Conservation (phyloP, 2,888 invertebrate genomes). For the Abrostola triplasia region DNA sequence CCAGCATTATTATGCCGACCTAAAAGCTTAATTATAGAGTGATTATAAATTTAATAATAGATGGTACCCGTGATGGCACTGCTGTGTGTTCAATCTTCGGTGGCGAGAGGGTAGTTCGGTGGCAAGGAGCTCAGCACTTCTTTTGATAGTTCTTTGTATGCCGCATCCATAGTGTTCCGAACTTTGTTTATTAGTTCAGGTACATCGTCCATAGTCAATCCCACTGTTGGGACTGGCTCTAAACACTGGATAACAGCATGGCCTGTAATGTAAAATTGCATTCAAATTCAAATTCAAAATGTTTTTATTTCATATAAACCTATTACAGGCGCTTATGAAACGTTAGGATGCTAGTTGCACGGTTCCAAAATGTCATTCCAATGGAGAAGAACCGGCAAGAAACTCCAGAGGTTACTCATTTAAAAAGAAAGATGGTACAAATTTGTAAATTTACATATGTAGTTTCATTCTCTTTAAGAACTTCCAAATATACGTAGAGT, state of each 20-base stretch:
- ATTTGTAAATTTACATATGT: too few species aligned
- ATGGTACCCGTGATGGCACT: conserved; percentile 48
- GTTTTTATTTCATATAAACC: too few species aligned
- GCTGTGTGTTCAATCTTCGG: conserved; percentile 63
- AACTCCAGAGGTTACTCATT: too few species aligned
- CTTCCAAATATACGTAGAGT: not conserved
- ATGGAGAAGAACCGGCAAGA: too few species aligned
- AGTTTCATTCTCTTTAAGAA: too few species aligned
- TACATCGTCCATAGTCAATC: conserved; percentile 84
- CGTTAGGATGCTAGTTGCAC: too few species aligned
- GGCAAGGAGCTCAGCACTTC: conserved; percentile 84
- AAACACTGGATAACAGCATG: conserved; percentile 87
- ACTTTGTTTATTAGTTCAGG: conserved; percentile 83
- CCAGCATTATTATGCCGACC: conserved; percentile 42
- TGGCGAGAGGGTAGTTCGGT: conserved; percentile 84
- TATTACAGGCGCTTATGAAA: too few species aligned
- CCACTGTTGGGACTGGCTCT: conserved; percentile 85
- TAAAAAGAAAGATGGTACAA: too few species aligned
- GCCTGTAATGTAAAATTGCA: conserved; percentile 79
- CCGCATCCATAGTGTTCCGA: conserved; percentile 83
- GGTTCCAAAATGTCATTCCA: too few species aligned
- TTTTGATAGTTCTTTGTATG: conserved; percentile 84
- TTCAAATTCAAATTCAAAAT: too few species aligned
- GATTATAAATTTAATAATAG: conserved; percentile 50
- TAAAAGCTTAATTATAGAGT: conserved; percentile 46